Percentiles rank a stretch among this genome's conserved stretches.
phyloP scores from a whole-genome alignment of 2,888 invertebrate species.

The Bellardia bayeri region DNA sequence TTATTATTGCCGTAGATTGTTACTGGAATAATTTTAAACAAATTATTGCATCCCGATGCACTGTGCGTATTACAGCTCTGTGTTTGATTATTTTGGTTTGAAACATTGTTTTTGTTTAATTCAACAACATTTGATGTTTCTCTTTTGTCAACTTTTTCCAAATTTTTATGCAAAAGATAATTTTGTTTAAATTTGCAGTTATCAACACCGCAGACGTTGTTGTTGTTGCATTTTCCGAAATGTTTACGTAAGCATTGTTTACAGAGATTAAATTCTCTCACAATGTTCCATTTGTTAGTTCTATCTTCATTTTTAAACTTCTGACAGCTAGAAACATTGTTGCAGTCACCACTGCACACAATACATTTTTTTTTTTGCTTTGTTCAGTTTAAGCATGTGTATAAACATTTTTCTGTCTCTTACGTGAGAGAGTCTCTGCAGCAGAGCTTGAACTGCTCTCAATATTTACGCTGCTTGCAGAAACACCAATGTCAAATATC shows the following conservation, averaged over 20 bases:
- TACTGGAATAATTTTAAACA: conserved; percentile 34
- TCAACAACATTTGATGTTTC: conserved; percentile 1
- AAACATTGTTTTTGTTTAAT: conserved; percentile 16
- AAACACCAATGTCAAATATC: conserved; percentile 53
- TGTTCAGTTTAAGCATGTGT: conserved; percentile 25
- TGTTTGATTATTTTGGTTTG: conserved; percentile 29
- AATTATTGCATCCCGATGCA: background rate
- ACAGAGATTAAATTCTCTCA: conserved; percentile 32
- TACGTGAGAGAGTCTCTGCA: conserved; percentile 2
- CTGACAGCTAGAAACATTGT: conserved; percentile 25
- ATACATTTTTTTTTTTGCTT: conserved; percentile 16
- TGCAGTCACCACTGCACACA: conserved; percentile 14
- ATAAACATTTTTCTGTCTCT: conserved; percentile 20
- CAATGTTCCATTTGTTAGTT: conserved; percentile 11
- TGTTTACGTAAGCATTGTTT: conserved; percentile 41
- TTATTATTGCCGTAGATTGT: conserved; percentile 11
- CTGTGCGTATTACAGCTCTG: conserved; percentile 12
- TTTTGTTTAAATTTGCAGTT: conserved; percentile 35
- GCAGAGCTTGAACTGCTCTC: conserved; percentile 3
- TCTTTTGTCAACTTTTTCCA: conserved; percentile 2
- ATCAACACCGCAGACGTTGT: conserved; percentile 14
- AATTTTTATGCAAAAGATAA: conserved; percentile 23
- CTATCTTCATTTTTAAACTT: conserved; percentile 6
- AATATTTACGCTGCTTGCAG: conserved; percentile 23
- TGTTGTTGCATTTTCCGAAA: conserved; percentile 24